Conservation (phyloP, 2,797 vertebrate species). For the Petrocephalus sullivani region DNA sequence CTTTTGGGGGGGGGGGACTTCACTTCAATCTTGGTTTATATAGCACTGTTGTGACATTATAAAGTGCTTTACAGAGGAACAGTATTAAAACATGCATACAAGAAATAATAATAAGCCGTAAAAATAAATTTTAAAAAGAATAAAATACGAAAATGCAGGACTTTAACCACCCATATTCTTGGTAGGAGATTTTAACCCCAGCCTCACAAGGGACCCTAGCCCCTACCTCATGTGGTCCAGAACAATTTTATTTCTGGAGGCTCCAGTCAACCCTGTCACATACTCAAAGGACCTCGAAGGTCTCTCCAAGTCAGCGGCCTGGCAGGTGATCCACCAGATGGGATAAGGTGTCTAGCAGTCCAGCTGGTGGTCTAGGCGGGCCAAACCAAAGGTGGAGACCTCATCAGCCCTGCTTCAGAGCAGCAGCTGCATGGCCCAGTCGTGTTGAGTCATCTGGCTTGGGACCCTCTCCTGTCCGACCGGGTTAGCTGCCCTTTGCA, state of each 20-base stretch:
- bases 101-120: neutral
- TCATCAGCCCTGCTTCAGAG: neutral
- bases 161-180: neutral
- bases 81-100: neutral
- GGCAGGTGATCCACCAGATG: neutral
- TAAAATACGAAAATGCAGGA: neutral
- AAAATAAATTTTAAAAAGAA: neutral
- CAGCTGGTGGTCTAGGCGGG: neutral
- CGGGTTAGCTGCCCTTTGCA: neutral
- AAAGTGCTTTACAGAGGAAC: neutral
- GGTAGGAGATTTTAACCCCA: neutral
- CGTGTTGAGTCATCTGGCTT: neutral
- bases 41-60: neutral
- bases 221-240: neutral
- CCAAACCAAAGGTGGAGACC: neutral
- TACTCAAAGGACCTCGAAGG: neutral
- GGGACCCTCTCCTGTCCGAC: neutral
- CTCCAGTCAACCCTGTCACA: neutral
- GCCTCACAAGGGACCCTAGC: neutral
- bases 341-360: neutral
- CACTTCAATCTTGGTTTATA: neutral
- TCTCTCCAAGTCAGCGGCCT: neutral
- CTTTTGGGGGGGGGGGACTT: neutral
- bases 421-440: neutral
- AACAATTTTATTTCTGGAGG: neutral